Base-by-base conservation (phyloP, 2,888 invertebrate species). In the Archips xylosteana region DNA sequence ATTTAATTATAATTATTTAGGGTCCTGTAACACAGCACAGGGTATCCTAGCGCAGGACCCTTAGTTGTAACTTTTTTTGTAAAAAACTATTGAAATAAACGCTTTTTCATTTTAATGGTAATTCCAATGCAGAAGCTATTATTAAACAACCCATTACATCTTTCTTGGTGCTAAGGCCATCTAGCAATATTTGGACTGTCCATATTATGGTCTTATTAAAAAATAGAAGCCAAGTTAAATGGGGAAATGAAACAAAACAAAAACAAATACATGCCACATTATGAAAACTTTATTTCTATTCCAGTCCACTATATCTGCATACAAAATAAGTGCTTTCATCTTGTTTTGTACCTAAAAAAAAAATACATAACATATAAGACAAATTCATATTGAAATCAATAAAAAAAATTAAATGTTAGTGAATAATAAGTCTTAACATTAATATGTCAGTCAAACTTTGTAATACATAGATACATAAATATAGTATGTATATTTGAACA, bases 301-400 rank as follows among this genome's bases (percentile, higher is more conserved):
- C 81, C 82, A 85, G 80, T 87, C 86, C 85, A 88, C 85, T 88
- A 89, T 81, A 86, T 84, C 87, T 83, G 85, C 87, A 85, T 86
- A 90, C 85, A 90, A 90, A 87, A 87, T 86, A 83, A 89, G 84
- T 85, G 82, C 82, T 79, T 87, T 83, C 78, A 80, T 81, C 81
- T 85, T 85, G 86, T 84, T 85, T 86, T 86, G 86, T 86, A 87
- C 86, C 85, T 87, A 88, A 88, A 89, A 81, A 78, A 54, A 84
- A 87, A 82, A 83, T 82, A 81, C 80, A 82, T 79, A 77, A 75
- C 75, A 79, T 80, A 76, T 76, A 79, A 85, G 80, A 84, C 80
- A 78, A 82, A 76, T 78, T 79, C 75, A 79, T 78, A 76, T 76
- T 76, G 77, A 32, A 79, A 77, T 75, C 57, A 60, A 68, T 39